phyloP scores from a whole-genome alignment of 2,113 vertebrate species.

The Poeciliopsis prolifica region DNA sequence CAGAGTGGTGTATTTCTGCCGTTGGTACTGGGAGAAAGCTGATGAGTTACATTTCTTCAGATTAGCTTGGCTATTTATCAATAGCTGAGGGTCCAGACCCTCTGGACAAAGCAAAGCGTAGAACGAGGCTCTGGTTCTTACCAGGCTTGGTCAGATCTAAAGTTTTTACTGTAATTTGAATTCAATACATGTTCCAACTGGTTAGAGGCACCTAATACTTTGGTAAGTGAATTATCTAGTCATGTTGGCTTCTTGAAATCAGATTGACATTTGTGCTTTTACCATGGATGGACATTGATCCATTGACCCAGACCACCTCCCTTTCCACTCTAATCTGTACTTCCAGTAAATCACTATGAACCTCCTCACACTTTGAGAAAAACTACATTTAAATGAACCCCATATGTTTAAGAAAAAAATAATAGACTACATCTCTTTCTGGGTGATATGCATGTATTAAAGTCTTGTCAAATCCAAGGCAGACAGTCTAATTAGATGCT shows the following conservation, averaged over 20 bases:
- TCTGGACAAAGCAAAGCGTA: too few relatives aligned
- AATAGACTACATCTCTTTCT: not conserved
- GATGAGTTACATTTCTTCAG: too few relatives aligned
- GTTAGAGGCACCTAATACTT: conserved; percentile 69
- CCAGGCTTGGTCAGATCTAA: not conserved
- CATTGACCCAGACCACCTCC: conserved; percentile 23
- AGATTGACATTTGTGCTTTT: conserved; percentile 67
- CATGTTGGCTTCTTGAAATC: conserved; percentile 57
- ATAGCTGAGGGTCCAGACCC: too few relatives aligned
- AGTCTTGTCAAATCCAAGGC: conserved; percentile 53
- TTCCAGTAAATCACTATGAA: conserved; percentile 25
- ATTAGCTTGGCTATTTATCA: too few relatives aligned
- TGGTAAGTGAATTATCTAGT: conserved; percentile 68
- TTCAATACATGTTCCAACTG: conserved; percentile 50
- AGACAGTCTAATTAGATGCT: conserved; percentile 54
- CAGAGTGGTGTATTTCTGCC: too few relatives aligned
- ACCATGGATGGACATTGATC: conserved; percentile 66
- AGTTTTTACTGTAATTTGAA: not conserved
- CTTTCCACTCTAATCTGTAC: not conserved
- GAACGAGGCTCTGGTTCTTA: too few relatives aligned
- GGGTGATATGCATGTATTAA: conserved; percentile 47
- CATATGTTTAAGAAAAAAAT: not conserved
- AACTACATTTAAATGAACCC: not conserved
- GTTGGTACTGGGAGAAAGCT: too few relatives aligned
- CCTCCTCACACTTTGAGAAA: not conserved